Percentiles rank a stretch among this genome's conserved stretches.
These are phyloP conservation scores for Zosterops hypoxanthus DNA, from an alignment of 2,113 vertebrate species.

Conservation along the genomic window DNA sequence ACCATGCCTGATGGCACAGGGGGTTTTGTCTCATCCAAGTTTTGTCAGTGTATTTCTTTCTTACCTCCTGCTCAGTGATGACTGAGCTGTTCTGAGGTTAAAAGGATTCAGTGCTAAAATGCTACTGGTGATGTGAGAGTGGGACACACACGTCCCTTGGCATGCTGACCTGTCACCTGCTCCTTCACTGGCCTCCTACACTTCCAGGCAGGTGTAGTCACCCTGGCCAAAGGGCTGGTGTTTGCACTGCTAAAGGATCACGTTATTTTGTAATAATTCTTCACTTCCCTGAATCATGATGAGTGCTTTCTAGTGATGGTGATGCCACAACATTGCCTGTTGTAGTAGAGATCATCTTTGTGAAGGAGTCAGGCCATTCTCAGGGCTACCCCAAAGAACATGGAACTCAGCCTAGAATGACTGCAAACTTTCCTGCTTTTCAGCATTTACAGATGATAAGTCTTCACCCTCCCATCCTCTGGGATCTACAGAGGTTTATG, in stretches of 20 bases:
- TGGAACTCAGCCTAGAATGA: neutral
- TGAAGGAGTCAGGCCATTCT: neutral
- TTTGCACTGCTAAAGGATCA: neutral
- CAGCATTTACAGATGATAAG: accelerated
- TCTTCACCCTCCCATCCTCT: neutral
- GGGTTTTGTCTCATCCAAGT: neutral
- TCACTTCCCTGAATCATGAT: neutral
- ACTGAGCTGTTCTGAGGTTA: neutral
- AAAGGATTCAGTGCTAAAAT: neutral
- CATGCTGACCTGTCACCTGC: neutral
- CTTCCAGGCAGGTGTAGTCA: neutral
- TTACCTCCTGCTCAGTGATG: neutral
- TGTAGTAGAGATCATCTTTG: neutral
- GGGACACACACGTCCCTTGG: accelerated
- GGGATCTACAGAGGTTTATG: neutral
- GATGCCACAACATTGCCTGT: neutral
- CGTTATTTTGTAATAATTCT: neutral
- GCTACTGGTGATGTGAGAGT: accelerated
- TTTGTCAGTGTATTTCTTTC: neutral
- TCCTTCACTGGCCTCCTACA: neutral
- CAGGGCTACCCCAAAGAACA: neutral
- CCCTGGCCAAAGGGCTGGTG: neutral
- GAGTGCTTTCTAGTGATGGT: neutral
- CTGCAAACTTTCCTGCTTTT: neutral
- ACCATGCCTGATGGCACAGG: neutral